phyloP scores from a whole-genome alignment of 1,140 invertebrate genomes.

The Orussus abietinus region DNA sequence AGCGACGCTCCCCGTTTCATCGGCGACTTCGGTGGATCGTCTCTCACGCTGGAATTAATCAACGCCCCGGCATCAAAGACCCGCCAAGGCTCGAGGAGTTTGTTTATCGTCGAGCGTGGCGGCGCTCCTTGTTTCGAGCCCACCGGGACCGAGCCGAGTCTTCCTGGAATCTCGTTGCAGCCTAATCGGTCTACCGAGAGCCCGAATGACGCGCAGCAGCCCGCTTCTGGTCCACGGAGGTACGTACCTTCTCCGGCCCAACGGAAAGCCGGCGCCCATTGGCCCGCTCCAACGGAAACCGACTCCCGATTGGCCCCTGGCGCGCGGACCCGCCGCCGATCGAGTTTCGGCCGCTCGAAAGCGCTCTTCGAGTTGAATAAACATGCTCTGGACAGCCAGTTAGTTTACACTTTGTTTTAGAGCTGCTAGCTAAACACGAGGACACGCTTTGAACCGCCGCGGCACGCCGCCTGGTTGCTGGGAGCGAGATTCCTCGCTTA shows the following conservation, averaged over 20 bases:
- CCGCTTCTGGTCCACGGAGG: too few relatives aligned
- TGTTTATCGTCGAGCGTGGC: slow-evolving; percentile 43
- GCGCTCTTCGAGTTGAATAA: slow-evolving; percentile 37
- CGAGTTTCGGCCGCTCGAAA: slow-evolving; percentile 22
- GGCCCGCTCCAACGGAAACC: too few relatives aligned
- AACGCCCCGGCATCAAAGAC: slow-evolving; percentile 47
- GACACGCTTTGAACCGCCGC: slow-evolving; percentile 3
- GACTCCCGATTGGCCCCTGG: too few relatives aligned
- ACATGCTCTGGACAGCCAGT: slow-evolving; percentile 42
- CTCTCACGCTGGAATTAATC: slow-evolving; percentile 47
- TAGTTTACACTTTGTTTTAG: slow-evolving; percentile 48
- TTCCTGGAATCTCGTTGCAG: slow-evolving; percentile 37
- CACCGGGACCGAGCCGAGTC: slow-evolving; percentile 20
- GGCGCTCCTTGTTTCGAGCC: slow-evolving; percentile 24
- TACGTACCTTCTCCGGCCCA: slow-evolving; percentile 11
- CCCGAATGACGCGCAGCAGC: slow-evolving; percentile 38
- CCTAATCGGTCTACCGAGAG: slow-evolving; percentile 35
- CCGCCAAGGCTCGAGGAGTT: slow-evolving; percentile 32
- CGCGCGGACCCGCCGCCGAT: slow-evolving; percentile 10
- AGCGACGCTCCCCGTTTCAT: too few relatives aligned
- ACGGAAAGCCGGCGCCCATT: too few relatives aligned
- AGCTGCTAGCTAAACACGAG: slow-evolving; percentile 45
- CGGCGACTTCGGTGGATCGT: slow-evolving; percentile 18
- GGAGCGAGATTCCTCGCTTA: too few relatives aligned
- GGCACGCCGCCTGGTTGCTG: too few relatives aligned